These are phyloP conservation scores for Poeciliopsis turneri DNA, from an alignment of 2,797 vertebrate species.

Conservation along the genomic window DNA sequence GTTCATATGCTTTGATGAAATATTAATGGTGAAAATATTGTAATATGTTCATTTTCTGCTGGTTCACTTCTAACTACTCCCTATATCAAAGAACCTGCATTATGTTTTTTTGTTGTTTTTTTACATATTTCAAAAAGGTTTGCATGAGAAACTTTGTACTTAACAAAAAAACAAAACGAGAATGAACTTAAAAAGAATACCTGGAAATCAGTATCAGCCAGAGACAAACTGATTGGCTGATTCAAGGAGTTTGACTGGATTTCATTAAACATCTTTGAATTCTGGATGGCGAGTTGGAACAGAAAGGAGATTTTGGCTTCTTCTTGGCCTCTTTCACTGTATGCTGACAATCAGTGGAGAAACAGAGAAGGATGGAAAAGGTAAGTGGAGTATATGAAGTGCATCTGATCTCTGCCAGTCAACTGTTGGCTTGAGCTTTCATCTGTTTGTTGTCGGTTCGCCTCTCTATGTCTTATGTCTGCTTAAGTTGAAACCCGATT, in stretches of 20 bases:
- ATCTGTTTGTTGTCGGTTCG: conserved; percentile 44
- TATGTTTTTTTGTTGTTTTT: neutral
- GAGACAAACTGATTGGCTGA: neutral
- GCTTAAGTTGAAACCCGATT: conserved; percentile 33
- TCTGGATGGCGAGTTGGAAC: neutral
- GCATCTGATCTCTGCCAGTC: conserved; percentile 29
- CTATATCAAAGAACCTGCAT: neutral
- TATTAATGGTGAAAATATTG: neutral
- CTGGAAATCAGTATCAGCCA: neutral
- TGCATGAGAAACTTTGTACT: neutral
- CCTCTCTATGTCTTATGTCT: conserved; percentile 38
- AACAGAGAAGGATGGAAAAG: neutral
- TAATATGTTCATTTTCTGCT: neutral
- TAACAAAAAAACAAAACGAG: neutral
- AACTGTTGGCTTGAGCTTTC: conserved; percentile 46
- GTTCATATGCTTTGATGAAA: neutral
- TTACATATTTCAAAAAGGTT: neutral
- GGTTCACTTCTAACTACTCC: neutral
- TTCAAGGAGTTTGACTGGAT: neutral
- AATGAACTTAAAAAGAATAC: neutral
- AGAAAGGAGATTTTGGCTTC: neutral
- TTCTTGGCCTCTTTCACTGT: neutral
- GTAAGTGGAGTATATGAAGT: conserved; percentile 26
- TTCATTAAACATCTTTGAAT: neutral
- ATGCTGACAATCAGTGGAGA: conserved; percentile 8